phyloP scores from a whole-genome alignment of 1,140 invertebrate genomes.

The Diorhabda carinulata region DNA sequence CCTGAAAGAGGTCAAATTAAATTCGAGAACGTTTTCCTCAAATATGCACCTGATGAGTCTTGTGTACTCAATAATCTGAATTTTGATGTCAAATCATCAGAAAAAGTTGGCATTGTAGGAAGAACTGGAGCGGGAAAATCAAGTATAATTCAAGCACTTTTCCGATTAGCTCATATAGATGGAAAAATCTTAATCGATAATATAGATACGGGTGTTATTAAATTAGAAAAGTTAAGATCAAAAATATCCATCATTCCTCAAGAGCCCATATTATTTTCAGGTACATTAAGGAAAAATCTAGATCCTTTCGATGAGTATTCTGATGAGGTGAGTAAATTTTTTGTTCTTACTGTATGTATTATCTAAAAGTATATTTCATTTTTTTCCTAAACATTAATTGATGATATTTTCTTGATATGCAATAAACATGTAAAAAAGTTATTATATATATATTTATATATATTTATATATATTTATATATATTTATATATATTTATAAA shows the following conservation, averaged over 20 bases:
- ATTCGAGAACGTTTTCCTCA: constrained; percentile 56
- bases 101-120: constrained; percentile 64
- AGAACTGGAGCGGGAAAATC: constrained; percentile 66
- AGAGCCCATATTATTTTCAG: constrained; percentile 70
- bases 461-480: too few relatives aligned
- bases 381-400: too few relatives aligned
- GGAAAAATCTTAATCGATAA: constrained; percentile 62
- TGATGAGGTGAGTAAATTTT: constrained; percentile 45
- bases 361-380: neutral
- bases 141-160: constrained; percentile 68
- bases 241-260: constrained; percentile 71
- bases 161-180: constrained; percentile 58
- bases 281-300: constrained; percentile 60
- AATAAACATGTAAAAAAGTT: too few relatives aligned
- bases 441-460: too few relatives aligned
- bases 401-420: too few relatives aligned
- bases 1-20: constrained; percentile 29
- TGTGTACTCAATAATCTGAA: constrained; percentile 62
- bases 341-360: neutral
- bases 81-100: constrained; percentile 57
- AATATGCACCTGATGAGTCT: constrained; percentile 62
- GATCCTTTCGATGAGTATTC: constrained; percentile 58
- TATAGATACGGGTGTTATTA: constrained; percentile 49
- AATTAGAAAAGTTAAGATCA: constrained; percentile 57
- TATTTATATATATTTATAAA: too few relatives aligned